phyloP scores from a whole-genome alignment of 2,888 invertebrate genomes.

The Camponotus fellah region DNA sequence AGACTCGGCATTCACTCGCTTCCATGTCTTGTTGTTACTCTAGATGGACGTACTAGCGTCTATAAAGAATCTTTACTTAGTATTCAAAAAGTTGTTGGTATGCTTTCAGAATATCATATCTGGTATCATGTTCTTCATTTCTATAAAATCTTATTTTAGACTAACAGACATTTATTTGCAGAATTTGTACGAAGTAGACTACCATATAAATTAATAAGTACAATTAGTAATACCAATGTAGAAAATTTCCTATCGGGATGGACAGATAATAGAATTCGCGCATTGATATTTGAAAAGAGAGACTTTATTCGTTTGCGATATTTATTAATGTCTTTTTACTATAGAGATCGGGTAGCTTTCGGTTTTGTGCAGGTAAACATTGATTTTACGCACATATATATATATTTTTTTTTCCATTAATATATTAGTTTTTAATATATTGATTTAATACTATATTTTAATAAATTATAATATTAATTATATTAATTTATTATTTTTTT shows the following conservation, averaged over 20 bases:
- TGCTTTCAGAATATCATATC: constrained; percentile 37
- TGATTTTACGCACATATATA: not conserved
- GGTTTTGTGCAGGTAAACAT: constrained; percentile 88
- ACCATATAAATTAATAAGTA: constrained; percentile 92
- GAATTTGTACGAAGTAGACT: constrained; percentile 96
- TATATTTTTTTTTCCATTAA: too few relatives aligned
- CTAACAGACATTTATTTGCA: constrained; percentile 78
- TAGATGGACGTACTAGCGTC: constrained; percentile 94
- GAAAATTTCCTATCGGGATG: constrained; percentile 95
- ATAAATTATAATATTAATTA: too few relatives aligned
- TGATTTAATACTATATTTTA: too few relatives aligned
- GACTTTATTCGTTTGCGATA: constrained; percentile 93
- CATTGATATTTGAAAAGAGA: constrained; percentile 94
- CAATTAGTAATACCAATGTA: constrained; percentile 91
- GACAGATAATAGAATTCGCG: constrained; percentile 96
- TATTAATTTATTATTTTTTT: too few relatives aligned
- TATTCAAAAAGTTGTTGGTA: constrained; percentile 93
- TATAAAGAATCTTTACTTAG: constrained; percentile 94
- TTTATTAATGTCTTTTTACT: constrained; percentile 95
- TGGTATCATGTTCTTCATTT: not conserved
- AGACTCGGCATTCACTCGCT: constrained; percentile 93
- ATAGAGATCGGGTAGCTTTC: constrained; percentile 94
- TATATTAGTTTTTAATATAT: too few relatives aligned
- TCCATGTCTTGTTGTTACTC: constrained; percentile 93
- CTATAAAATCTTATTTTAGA: not conserved